A percentile compares a stretch with the other conserved stretches of the same genome.
Evolutionary conservation across 2,113 vertebrate genomes (phyloP).

Genomic region (Eclectus roratus): DNA sequence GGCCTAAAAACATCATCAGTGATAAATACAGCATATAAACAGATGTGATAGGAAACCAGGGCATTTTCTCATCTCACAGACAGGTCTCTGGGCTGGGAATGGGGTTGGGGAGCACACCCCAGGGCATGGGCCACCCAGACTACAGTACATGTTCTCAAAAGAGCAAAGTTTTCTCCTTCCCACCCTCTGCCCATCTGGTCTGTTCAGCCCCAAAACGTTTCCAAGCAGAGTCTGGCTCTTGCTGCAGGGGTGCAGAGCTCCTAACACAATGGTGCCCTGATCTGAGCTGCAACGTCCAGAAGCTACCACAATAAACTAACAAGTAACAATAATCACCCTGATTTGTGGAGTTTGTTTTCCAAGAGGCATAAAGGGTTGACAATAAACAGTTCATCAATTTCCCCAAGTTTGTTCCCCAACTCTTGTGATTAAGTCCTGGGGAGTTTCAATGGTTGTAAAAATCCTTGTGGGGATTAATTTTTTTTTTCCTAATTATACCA

Average conservation of each 20-base stretch:
- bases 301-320: conserved; percentile 8
- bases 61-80: neutral
- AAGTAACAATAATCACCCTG: conserved; percentile 29
- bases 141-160: rapidly evolving
- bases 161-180: neutral
- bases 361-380: neutral
- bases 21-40: neutral
- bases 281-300: conserved; percentile 2
- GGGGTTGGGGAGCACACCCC: neutral
- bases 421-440: conserved; percentile 18
- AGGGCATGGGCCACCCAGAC: neutral
- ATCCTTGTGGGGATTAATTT: neutral
- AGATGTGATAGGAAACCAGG: neutral
- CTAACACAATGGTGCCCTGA: neutral
- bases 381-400: conserved; percentile 50
- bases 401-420: conserved; percentile 5
- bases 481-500: neutral
- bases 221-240: neutral
- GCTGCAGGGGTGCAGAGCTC: rapidly evolving
- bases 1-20: neutral
- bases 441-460: conserved; percentile 7
- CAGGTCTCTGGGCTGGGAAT: neutral
- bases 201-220: neutral
- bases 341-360: neutral
- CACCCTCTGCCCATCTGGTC: neutral